A percentile compares a stretch with the other conserved stretches of the same genome.
These are phyloP conservation scores for Gastrophryne carolinensis DNA, from an alignment of 2,797 vertebrate species.

Conservation along the genomic window DNA sequence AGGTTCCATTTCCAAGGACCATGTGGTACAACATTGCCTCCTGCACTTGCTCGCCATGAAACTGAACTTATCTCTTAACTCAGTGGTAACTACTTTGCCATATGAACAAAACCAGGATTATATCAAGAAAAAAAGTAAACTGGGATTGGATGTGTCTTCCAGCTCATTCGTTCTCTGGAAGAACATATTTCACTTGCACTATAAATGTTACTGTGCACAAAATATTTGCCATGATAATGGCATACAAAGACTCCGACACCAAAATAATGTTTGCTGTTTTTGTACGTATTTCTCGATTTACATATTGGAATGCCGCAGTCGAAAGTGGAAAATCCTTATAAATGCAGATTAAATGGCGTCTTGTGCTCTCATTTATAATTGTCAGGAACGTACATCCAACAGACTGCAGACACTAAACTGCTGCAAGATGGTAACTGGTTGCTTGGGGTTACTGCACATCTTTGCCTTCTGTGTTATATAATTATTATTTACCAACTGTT, in stretches of 20 bases:
- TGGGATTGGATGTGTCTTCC: not conserved
- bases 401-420: not conserved
- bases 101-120: not conserved
- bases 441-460: not conserved
- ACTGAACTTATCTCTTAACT: constrained; percentile 71
- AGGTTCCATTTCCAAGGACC: constrained; percentile 93
- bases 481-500: not conserved
- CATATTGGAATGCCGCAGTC: too few species aligned
- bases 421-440: not conserved
- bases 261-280: too few species aligned
- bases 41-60: constrained; percentile 79
- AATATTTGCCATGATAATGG: not conserved
- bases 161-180: not conserved
- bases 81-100: not conserved
- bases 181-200: not conserved
- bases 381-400: too few species aligned
- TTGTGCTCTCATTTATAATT: too few species aligned
- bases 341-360: too few species aligned
- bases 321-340: too few species aligned
- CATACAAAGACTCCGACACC: not conserved
- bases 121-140: not conserved
- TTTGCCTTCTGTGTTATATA: not conserved
- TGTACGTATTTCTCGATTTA: too few species aligned
- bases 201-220: not conserved
- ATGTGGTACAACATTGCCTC: constrained; percentile 84